A percentile compares a stretch with the other conserved stretches of the same genome.
These are phyloP conservation scores for Pseudolycoriella hygida DNA, from an alignment of 2,888 invertebrate genomes.

Conservation along the genomic window DNA sequence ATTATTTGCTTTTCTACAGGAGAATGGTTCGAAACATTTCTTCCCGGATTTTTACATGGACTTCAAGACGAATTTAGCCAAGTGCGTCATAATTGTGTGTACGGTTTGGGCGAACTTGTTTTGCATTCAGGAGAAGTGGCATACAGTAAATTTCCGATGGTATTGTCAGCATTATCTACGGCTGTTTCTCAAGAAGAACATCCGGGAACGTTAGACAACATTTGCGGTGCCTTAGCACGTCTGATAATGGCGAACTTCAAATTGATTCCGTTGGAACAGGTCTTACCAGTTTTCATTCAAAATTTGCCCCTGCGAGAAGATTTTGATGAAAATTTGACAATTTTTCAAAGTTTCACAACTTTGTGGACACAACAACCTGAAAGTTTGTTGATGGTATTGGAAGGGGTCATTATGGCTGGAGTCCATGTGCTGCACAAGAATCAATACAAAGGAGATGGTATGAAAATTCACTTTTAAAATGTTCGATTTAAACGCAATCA, in stretches of 20 bases:
- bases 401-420: conserved; percentile 35
- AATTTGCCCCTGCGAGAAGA: conserved; percentile 57
- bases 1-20: conserved; percentile 17
- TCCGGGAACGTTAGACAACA: conserved; percentile 51
- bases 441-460: conserved; percentile 34
- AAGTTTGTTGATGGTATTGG: conserved; percentile 33
- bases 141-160: conserved; percentile 40
- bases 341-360: conserved; percentile 43
- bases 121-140: conserved; percentile 44
- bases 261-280: conserved; percentile 50
- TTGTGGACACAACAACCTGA: conserved; percentile 44
- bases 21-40: conserved; percentile 39
- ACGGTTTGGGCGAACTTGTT: conserved; percentile 55
- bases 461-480: conserved; percentile 11
- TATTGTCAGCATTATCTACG: conserved; percentile 46
- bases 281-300: conserved; percentile 50
- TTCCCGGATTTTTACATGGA: conserved; percentile 42
- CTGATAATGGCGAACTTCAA: conserved; percentile 46
- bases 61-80: conserved; percentile 45
- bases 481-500: background rate
- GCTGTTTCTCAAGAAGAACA: conserved; percentile 46
- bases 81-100: conserved; percentile 60
- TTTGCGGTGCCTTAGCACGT: conserved; percentile 58
- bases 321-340: conserved; percentile 50
- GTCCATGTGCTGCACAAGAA: conserved; percentile 38